A percentile compares a stretch with the other conserved stretches of the same genome.
phyloP scores from a whole-genome alignment of 2,888 invertebrate species.

The Trachelus iudaicus region DNA sequence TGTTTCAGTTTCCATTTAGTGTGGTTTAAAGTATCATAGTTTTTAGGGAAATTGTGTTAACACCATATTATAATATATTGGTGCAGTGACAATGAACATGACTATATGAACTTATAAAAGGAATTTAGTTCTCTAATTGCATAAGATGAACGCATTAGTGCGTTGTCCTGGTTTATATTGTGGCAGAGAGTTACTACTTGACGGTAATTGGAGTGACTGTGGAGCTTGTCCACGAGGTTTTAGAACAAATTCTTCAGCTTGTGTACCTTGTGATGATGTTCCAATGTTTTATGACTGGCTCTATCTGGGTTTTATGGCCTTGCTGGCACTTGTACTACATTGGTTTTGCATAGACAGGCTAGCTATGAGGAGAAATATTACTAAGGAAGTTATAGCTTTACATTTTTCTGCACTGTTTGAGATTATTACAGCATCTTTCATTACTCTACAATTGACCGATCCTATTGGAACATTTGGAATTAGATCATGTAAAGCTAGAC shows the following conservation, averaged over 20 bases:
- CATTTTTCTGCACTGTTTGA: constrained; percentile 88
- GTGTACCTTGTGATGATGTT: constrained; percentile 79
- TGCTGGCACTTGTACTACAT: constrained; percentile 88
- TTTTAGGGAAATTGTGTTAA: not conserved
- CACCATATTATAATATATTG: not conserved
- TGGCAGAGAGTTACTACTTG: constrained; percentile 75
- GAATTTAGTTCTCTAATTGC: not conserved
- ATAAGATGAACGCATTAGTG: not conserved
- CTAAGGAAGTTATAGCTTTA: constrained; percentile 79
- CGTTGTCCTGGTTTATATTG: constrained; percentile 87
- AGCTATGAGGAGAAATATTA: constrained; percentile 79
- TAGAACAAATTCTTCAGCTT: constrained; percentile 80
- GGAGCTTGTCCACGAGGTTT: constrained; percentile 89
- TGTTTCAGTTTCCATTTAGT: not conserved
- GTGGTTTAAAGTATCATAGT: not conserved
- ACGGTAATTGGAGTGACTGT: constrained; percentile 83
- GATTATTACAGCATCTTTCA: constrained; percentile 78
- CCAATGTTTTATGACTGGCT: constrained; percentile 92
- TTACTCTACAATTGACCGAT: constrained; percentile 83
- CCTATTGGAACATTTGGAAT: constrained; percentile 83
- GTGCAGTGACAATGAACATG: not conserved
- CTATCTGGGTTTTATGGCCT: constrained; percentile 93
- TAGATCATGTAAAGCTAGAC: constrained; percentile 81
- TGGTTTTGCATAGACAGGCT: constrained; percentile 93
- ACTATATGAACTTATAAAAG: not conserved